These are phyloP conservation scores for Bubo scandiacus DNA, from an alignment of 2,113 vertebrate genomes.

Conservation along the genomic window DNA sequence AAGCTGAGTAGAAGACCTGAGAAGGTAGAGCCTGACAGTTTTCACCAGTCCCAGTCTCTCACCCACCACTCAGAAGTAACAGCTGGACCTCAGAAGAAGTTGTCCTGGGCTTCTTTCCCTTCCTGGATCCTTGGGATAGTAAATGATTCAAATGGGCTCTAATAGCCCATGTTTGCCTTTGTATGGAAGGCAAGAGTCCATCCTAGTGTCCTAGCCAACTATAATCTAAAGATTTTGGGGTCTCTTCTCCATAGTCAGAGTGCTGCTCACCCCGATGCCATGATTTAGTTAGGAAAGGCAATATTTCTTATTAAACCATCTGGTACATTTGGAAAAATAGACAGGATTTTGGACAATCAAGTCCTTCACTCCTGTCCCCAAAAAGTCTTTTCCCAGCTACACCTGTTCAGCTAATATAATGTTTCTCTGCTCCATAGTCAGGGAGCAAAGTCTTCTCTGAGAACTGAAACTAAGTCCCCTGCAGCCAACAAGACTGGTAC, in stretches of 20 bases:
- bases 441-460: neutral
- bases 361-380: neutral
- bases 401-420: neutral
- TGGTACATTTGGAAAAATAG: neutral
- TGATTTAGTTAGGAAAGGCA: neutral
- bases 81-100: neutral
- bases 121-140: neutral
- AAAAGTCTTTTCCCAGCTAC: neutral
- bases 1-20: neutral
- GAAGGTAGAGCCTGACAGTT: neutral
- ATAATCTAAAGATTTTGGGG: neutral
- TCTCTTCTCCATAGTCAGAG: neutral
- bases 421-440: neutral
- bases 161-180: neutral
- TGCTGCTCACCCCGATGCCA: fast-evolving
- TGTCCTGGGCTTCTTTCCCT: neutral
- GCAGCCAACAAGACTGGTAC: neutral
- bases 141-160: neutral
- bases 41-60: neutral
- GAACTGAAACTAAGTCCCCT: neutral
- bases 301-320: neutral
- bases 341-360: neutral
- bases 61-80: neutral
- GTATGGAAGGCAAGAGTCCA: neutral
- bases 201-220: neutral